Conservation (phyloP, 1,140 invertebrate species). For the Ladona fulva region DNA sequence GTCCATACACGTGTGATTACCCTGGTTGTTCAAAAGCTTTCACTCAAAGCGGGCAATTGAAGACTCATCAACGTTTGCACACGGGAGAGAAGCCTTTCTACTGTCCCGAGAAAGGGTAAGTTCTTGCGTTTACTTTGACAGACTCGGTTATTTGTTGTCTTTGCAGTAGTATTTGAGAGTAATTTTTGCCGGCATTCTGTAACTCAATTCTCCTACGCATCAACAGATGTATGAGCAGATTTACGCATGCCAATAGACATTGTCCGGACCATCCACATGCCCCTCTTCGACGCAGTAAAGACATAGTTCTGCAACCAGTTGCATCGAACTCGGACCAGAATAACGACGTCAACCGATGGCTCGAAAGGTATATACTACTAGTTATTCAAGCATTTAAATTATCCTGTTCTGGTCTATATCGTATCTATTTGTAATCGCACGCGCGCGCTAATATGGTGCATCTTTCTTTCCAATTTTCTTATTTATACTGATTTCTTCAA, state of each 20-base stretch:
- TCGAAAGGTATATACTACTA: constrained; percentile 39
- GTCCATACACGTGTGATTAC: constrained; percentile 69
- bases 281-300: constrained; percentile 44
- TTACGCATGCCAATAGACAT: constrained; percentile 74
- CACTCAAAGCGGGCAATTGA: constrained; percentile 74
- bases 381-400: too few relatives aligned
- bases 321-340: constrained; percentile 43
- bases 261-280: constrained; percentile 56
- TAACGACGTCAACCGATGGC: constrained; percentile 46
- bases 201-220: too few relatives aligned
- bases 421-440: too few relatives aligned
- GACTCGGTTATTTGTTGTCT: too few relatives aligned
- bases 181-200: too few relatives aligned
- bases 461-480: too few relatives aligned
- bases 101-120: constrained; percentile 56
- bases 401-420: too few relatives aligned
- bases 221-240: constrained; percentile 49
- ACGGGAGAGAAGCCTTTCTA: constrained; percentile 76
- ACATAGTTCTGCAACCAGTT: constrained; percentile 43
- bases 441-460: too few relatives aligned
- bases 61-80: constrained; percentile 72
- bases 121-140: constrained; percentile 13
- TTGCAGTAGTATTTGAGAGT: too few relatives aligned
- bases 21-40: constrained; percentile 66
- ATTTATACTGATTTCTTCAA: too few relatives aligned